phyloP scores from a whole-genome alignment of 2,888 invertebrate genomes.

The Choreutis nemorana region DNA sequence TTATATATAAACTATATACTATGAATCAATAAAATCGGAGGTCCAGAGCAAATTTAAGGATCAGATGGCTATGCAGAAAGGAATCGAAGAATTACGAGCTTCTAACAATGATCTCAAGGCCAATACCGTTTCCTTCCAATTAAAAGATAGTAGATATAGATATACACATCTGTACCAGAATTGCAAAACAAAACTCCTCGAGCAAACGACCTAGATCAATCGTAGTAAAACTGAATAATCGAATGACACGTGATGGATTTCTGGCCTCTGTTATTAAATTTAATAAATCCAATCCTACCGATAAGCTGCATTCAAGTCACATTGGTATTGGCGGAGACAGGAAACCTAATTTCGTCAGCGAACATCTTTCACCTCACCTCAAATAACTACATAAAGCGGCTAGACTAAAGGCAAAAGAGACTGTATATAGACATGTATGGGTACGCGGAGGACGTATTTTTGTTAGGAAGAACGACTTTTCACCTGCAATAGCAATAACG shows the following conservation, averaged over 20 bases:
- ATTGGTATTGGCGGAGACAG: constrained; percentile 12
- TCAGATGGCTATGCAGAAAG: too few relatives aligned
- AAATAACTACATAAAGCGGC: constrained; percentile 13
- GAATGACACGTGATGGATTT: neutral
- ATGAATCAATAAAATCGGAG: too few relatives aligned
- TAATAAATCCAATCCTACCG: constrained; percentile 10
- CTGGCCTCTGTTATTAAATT: constrained; percentile 9
- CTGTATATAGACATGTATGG: constrained; percentile 10
- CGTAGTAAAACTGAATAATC: neutral
- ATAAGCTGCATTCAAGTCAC: constrained; percentile 11
- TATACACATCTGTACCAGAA: neutral
- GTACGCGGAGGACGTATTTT: constrained; percentile 11
- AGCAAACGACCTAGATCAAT: neutral
- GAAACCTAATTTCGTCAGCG: constrained; percentile 11
- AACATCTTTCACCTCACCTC: constrained; percentile 14
- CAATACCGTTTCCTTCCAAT: too few relatives aligned
- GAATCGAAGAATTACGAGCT: too few relatives aligned
- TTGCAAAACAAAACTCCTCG: neutral
- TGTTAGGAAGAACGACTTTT: constrained; percentile 11
- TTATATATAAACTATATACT: too few relatives aligned
- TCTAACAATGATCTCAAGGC: too few relatives aligned
- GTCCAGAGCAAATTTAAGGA: too few relatives aligned
- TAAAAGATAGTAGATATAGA: too few relatives aligned
- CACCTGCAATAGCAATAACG: constrained; percentile 8
- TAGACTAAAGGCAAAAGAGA: constrained; percentile 10